phyloP scores from a whole-genome alignment of 1,140 invertebrate genomes.

The Drosophila nebulosa region DNA sequence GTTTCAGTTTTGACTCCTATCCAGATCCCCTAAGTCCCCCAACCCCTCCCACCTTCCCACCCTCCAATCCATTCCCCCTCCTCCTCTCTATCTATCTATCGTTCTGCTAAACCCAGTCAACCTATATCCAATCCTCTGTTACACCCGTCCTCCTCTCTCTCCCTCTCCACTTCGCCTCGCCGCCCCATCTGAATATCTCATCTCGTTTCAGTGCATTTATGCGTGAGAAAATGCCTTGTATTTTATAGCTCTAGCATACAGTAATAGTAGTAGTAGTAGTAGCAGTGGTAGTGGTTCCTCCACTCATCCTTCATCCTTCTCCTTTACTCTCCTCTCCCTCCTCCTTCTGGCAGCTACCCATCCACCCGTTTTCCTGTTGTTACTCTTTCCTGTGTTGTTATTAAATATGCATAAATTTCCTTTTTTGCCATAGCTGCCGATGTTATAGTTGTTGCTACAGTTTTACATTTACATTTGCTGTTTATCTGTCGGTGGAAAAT shows the following conservation, averaged over 20 bases:
- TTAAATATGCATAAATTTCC: constrained; percentile 78
- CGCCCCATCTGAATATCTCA: constrained; percentile 37
- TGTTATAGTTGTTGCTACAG: constrained; percentile 25
- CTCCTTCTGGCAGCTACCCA: not conserved
- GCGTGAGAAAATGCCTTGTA: constrained; percentile 74
- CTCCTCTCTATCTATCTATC: too few species aligned
- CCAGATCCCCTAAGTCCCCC: not conserved
- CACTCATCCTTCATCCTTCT: constrained; percentile 25
- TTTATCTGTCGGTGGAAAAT: constrained; percentile 72
- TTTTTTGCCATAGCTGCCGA: constrained; percentile 49
- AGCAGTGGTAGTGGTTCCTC: not conserved
- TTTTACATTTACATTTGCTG: constrained; percentile 75
- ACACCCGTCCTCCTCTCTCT: not conserved
- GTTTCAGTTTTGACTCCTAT: constrained; percentile 11
- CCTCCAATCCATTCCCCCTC: not conserved
- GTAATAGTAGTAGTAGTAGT: constrained; percentile 22
- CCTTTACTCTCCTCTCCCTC: not conserved
- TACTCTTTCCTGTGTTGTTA: constrained; percentile 53
- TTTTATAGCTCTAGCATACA: constrained; percentile 28
- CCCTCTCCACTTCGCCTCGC: not conserved
- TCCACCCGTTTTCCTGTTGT: not conserved
- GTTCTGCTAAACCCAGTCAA: not conserved
- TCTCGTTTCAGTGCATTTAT: constrained; percentile 64
- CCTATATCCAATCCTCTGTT: not conserved
- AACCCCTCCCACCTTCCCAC: not conserved